These are phyloP conservation scores for Bostrychus sinensis DNA, from an alignment of 2,113 vertebrate genomes.

Conservation along the genomic window DNA sequence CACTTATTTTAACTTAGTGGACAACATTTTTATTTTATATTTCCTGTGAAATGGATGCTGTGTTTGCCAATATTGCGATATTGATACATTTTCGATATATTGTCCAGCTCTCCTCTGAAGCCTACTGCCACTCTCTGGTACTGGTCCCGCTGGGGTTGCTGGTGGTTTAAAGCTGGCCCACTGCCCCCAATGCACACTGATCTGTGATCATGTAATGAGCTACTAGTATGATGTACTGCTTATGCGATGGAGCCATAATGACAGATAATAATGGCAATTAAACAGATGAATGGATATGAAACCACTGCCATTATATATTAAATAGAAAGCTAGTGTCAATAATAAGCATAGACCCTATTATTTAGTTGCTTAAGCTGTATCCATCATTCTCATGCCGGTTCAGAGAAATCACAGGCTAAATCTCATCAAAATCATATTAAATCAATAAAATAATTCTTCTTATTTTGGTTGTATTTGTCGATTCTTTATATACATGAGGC, in stretches of 20 bases:
- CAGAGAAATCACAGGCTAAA: too few relatives aligned
- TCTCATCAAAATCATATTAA: too few relatives aligned
- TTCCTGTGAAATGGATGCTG: too few relatives aligned
- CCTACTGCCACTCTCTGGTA: slow-evolving; percentile 22
- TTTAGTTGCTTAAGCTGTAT: too few relatives aligned
- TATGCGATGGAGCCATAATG: background rate
- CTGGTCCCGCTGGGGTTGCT: slow-evolving; percentile 37
- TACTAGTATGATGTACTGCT: background rate
- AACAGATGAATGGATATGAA: background rate
- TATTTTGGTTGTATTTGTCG: too few relatives aligned
- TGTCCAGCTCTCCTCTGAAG: slow-evolving; percentile 6
- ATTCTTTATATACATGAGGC: too few relatives aligned
- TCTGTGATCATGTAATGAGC: slow-evolving; percentile 22
- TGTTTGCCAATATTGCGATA: background rate
- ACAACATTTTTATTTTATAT: too few relatives aligned
- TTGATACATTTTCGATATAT: background rate
- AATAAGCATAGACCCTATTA: background rate
- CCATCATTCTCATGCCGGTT: too few relatives aligned
- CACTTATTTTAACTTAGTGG: too few relatives aligned
- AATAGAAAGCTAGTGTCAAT: background rate
- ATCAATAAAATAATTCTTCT: too few relatives aligned
- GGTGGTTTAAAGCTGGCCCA: slow-evolving; percentile 45
- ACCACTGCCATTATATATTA: background rate
- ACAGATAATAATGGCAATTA: background rate
- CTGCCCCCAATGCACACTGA: slow-evolving; percentile 13